These are phyloP conservation scores for Melanitta fusca DNA, from an alignment of 2,797 vertebrate species.

Conservation along the genomic window DNA sequence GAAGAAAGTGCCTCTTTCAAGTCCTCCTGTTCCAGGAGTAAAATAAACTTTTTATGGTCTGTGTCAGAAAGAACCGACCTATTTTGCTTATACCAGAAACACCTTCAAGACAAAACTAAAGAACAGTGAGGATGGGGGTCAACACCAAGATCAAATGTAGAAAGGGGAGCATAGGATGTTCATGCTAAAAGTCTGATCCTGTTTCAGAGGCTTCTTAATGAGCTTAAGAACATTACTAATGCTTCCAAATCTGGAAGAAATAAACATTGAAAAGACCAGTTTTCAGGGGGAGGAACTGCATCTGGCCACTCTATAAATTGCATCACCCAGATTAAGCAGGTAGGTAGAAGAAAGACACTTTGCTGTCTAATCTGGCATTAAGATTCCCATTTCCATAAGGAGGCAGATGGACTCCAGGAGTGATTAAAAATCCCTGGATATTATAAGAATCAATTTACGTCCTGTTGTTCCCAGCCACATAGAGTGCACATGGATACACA, in stretches of 20 bases:
- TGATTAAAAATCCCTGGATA: background rate
- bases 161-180: background rate
- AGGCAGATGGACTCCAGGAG: conserved; percentile 9
- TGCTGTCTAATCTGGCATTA: conserved; percentile 19
- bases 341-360: conserved; percentile 20
- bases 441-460: background rate
- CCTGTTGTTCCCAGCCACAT: background rate
- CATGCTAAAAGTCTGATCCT: background rate
- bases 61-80: background rate
- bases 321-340: conserved; percentile 21
- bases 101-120: background rate
- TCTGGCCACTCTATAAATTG: background rate
- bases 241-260: background rate
- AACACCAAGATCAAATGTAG: background rate
- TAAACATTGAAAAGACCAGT: background rate
- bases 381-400: background rate
- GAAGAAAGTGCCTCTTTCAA: background rate
- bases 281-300: background rate
- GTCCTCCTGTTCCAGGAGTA: background rate
- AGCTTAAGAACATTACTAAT: background rate
- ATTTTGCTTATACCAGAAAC: background rate
- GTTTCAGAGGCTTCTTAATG: conserved; percentile 14
- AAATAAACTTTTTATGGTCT: background rate
- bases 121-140: background rate
- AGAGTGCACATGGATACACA: background rate